A percentile compares a stretch with the other conserved stretches of the same genome.
These are phyloP conservation scores for Acanthococcus lagerstroemiae DNA, from an alignment of 2,888 invertebrate species.

Conservation along the genomic window DNA sequence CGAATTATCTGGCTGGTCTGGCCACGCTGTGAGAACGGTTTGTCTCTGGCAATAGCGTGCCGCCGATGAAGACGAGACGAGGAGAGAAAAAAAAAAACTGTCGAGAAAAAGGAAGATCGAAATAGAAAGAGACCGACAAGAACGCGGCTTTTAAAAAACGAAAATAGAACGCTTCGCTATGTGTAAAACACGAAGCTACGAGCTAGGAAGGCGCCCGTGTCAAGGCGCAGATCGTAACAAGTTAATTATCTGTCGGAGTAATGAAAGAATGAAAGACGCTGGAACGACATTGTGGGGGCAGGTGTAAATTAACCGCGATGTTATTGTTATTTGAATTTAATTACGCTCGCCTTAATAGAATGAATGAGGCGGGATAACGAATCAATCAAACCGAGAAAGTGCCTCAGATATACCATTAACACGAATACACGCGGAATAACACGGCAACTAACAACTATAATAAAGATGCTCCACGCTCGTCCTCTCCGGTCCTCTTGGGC, in stretches of 20 bases:
- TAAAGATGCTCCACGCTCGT: too few relatives aligned
- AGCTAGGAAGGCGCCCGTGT: conserved; percentile 16
- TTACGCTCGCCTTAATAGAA: conserved; percentile 28
- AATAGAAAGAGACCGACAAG: too few relatives aligned
- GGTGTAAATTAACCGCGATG: conserved; percentile 27
- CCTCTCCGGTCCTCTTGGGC: background rate
- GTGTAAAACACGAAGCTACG: background rate
- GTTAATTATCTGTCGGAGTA: conserved; percentile 30
- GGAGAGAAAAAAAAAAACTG: background rate
- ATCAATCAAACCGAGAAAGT: conserved; percentile 30
- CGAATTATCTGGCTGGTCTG: too few relatives aligned
- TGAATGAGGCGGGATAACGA: conserved; percentile 28
- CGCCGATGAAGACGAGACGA: background rate
- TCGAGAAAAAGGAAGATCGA: background rate
- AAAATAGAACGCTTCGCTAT: background rate
- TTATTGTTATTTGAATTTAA: conserved; percentile 30
- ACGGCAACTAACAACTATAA: too few relatives aligned
- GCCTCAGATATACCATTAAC: conserved; percentile 15
- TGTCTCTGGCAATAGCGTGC: background rate
- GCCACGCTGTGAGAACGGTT: too few relatives aligned
- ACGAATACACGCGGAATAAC: background rate
- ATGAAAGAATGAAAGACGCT: conserved; percentile 28
- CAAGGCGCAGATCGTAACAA: conserved; percentile 26
- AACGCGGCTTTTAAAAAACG: background rate
- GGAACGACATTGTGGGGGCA: conserved; percentile 27